phyloP scores from a whole-genome alignment of 2,888 invertebrate genomes.

The Ectobius pallidus region DNA sequence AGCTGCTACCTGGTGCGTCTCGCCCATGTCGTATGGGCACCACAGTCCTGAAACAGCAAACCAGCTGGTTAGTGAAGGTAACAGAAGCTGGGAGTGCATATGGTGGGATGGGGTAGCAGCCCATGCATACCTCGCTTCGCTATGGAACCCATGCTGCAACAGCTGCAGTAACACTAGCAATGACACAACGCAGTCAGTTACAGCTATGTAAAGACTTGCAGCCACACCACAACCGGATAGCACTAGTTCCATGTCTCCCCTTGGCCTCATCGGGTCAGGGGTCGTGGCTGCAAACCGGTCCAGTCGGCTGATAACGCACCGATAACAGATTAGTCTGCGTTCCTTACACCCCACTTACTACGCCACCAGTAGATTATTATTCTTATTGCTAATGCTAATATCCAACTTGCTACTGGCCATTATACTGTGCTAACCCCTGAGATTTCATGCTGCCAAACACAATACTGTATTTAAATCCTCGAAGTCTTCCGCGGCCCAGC shows the following conservation, averaged over 20 bases:
- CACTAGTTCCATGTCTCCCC: constrained; percentile 18
- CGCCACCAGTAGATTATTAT: too few relatives aligned
- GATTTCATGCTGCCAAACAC: too few relatives aligned
- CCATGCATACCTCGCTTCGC: constrained; percentile 10
- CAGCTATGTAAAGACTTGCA: too few relatives aligned
- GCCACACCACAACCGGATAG: constrained; percentile 16
- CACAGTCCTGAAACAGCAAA: constrained; percentile 31
- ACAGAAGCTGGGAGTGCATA: too few relatives aligned
- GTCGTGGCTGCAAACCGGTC: constrained; percentile 11
- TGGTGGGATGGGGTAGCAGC: background rate
- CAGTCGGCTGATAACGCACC: background rate
- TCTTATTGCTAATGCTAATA: too few relatives aligned
- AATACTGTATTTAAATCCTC: too few relatives aligned
- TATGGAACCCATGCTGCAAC: constrained; percentile 19
- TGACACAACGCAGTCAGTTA: background rate
- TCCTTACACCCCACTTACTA: too few relatives aligned
- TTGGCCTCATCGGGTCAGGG: constrained; percentile 18
- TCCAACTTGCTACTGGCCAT: too few relatives aligned
- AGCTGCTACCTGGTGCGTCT: constrained; percentile 32
- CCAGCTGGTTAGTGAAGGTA: too few relatives aligned
- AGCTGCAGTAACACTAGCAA: background rate
- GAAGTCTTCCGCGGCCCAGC: too few relatives aligned
- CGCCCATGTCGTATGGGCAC: constrained; percentile 39
- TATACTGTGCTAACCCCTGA: too few relatives aligned
- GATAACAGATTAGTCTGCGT: too few relatives aligned